phyloP scores from a whole-genome alignment of 2,113 vertebrate genomes.

The Phalacrocorax brasilianus region DNA sequence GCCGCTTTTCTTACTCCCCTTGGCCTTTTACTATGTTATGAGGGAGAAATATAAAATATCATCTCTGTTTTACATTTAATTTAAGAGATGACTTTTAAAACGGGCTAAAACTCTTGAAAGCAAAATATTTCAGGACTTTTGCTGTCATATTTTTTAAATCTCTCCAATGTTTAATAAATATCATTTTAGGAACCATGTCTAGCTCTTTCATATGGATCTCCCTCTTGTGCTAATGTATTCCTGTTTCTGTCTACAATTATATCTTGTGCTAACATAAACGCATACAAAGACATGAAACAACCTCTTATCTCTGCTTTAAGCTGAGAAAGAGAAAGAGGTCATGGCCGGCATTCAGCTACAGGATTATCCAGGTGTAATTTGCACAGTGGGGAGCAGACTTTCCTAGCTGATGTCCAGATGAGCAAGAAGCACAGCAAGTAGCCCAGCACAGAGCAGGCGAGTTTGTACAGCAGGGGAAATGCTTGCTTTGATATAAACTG shows the following conservation, averaged over 20 bases:
- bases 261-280: neutral
- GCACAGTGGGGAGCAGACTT: neutral
- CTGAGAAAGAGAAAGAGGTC: neutral
- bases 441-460: neutral
- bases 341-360: neutral
- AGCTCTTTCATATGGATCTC: neutral
- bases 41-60: neutral
- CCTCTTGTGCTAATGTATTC: neutral
- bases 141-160: neutral
- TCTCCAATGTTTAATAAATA: neutral
- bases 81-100: neutral
- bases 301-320: neutral
- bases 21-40: rapidly evolving
- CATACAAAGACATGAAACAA: neutral
- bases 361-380: neutral
- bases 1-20: neutral
- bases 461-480: neutral
- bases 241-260: neutral
- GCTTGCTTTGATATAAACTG: neutral
- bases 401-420: neutral
- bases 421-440: neutral
- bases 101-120: neutral
- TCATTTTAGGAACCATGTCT: neutral
- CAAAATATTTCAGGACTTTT: neutral
- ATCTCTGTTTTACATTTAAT: neutral